Evolutionary conservation across 30 jellyfish, hydroid and myxozoan species (phyloP), one percentile per base, ranked within the genome.

Genomic region (Aurelia coerulea): DNA sequence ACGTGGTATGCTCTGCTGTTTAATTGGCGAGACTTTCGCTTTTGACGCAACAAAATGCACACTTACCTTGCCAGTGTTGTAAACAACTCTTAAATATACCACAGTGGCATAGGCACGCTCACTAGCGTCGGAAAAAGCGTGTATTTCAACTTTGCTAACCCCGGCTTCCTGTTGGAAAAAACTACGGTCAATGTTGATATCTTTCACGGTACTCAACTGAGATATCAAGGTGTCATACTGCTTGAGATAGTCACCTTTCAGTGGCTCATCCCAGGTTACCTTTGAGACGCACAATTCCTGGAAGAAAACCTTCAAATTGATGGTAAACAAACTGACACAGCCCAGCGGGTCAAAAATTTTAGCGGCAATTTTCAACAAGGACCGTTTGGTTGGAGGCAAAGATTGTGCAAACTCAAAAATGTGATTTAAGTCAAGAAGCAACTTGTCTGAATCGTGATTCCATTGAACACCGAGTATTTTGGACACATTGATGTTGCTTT

Each of bases 281-380:
- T 91, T 91, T 8, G 51, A 89, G 50, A 58, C 68, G 74, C 97
- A 91, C 68, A 84, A 73, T 46, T 68, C 83, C 71, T 91, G 92
- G 54, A 90, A 82, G 66, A 90, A 62, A 13, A 59, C 63, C 74
- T 83, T 90, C 23, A 90, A 31, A 49, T 80, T 80, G 80, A 81
- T 74, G 31, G 79, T 64, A 75, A 91, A 65, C 31, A 68, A 74
- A 78, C 71, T 66, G 6, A 79, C 39, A 31, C 79, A 80, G 73
- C 98, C 98, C 68, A 87, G 49, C 35, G 98, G 96, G 74, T 92
- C 98, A 68, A 88, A 92, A 19, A 92, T 62, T 46, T 89, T 85
- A 2, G 91, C 94, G n/a, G 98, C 93, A 10, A 86, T 15, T 68
- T 86, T 92, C 18, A 86, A 60, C 73, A 92, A 19, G 51, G 94